Base-by-base conservation (phyloP, 2,888 invertebrate genomes). In the Ophion ventricosus region DNA sequence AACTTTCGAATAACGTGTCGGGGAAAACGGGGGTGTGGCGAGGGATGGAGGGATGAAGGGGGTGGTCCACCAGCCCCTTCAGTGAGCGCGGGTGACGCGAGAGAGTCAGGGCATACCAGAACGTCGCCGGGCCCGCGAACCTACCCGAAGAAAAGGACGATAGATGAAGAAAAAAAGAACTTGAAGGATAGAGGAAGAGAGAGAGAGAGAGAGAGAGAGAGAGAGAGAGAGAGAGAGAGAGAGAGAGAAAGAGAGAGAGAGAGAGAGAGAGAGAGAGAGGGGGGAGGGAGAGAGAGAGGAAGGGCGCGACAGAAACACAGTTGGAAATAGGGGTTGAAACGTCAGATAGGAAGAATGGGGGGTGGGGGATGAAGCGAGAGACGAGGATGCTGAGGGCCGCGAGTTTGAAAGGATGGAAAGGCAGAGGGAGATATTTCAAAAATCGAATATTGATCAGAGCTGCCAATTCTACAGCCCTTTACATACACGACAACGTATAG, bases 401-500 rank as follows among this genome's bases (percentile, higher is more conserved):
- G 86, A 82, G 86, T 87, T 85, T 78, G 87, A 77, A 85, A 80
- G 86, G 84, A 86, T 77, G 79, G 76, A 82, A 70, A 83, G 70
- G 85, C 86, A 85, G 87, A 88, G 91, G 90, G 89, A 92, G 92
- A 92, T 92, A 92, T 92, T 92, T 92, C 92, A 92, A 92, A 92
- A 92, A 92, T 92, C 92, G 92, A 92, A 92, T 92, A 92, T 92
- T 92, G 92, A 92, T 92, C 92, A 92, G 92, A 91, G 90, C 92
- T 92, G 92, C 91, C 92, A 92, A 92, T 92, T 91, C 92, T 90
- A 91, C 90, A n/a, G n/a, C 78, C 23, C 26, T 59, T 69, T 23
- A 43, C 69, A 69, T 91, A 92, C 92, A 91, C 91, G 82, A 67
- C 17, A 49, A 49, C 17, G 49, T 49, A 49, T 49, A 14, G 11